Conservation (phyloP, 2,888 invertebrate genomes). For the Metacarcinus magister region DNA sequence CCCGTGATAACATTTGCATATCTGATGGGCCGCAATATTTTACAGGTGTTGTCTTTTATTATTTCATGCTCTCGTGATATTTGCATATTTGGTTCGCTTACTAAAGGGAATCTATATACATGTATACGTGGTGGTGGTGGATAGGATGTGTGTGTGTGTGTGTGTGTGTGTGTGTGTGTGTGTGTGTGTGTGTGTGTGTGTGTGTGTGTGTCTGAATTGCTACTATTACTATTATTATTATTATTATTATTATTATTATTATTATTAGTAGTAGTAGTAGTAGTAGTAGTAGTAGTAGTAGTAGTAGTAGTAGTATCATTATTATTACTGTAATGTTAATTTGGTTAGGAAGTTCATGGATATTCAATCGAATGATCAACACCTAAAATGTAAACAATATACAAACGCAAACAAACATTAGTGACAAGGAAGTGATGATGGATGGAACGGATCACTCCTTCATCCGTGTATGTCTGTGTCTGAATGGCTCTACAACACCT, state of each 20-base stretch:
- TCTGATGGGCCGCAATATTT: slow-evolving; percentile 34
- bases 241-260: no score
- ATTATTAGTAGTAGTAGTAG: no score
- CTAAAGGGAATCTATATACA: background rate
- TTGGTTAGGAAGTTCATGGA: no score
- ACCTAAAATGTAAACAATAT: background rate
- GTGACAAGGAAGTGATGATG: background rate
- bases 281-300: background rate
- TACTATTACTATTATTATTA: no score
- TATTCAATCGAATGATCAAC: background rate
- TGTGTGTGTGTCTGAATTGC: background rate
- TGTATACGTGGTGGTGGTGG: background rate
- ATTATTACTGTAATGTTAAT: no score
- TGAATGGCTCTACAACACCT: background rate
- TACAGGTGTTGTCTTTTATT: slow-evolving; percentile 52
- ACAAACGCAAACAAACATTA: background rate
- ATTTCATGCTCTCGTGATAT: slow-evolving; percentile 21
- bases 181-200: background rate
- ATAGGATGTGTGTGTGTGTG: background rate
- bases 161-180: background rate
- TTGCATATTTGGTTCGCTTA: slow-evolving; percentile 17
- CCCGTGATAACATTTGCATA: slow-evolving; percentile 56
- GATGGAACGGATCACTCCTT: background rate
- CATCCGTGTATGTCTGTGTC: background rate
- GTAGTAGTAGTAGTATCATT: background rate